Evolutionary conservation across 2,797 vertebrate genomes (phyloP), one percentile per base, ranked within the genome.

Genomic region (Gila robusta): DNA sequence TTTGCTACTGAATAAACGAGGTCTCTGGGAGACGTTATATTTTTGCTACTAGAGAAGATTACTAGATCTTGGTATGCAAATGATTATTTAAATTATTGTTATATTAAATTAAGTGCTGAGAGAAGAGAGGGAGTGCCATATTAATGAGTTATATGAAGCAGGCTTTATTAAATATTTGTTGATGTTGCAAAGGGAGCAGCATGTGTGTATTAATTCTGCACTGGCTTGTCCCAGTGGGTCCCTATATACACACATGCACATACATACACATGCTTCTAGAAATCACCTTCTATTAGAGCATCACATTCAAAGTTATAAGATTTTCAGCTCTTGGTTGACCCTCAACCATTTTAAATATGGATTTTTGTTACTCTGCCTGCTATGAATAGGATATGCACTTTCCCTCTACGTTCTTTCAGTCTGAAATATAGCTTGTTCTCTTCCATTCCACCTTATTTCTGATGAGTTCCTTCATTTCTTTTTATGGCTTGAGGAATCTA

Each of bases 61-160:
- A 91, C 88, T 89, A 92, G 92, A 94, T 94, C 91, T 72, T 93
- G 90, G 86, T 94, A 95, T 96, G 94, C 94, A 95, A 94, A 96
- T 94, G 88, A 92, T 91, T 92, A 95, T 95, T 94, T 93, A 95
- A 94, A 95, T 95, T 82, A 94, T 95, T 90, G 90, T 91, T 94
- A 91, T 92, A 91, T 94, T 94, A 91, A 94, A 95, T 95, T 95
- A 94, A 92, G 86, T 91, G 91, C 88, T 89, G 91, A 94, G 92
- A 94, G 90, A 81, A 86, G 82, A 90, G 91, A 91, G 88, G 85
- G 85, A 88, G 88, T 85, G 87, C 91, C 90, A 91, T 93, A 94
- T 93, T 94, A 94, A 93, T 90, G 89, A 89, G 87, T 89, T 91
- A 82, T 91, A 91, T 89, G 91, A 93, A 92, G 87, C 90, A 92